Conservation (phyloP, 2,113 vertebrate species). For the Petroica traversi region DNA sequence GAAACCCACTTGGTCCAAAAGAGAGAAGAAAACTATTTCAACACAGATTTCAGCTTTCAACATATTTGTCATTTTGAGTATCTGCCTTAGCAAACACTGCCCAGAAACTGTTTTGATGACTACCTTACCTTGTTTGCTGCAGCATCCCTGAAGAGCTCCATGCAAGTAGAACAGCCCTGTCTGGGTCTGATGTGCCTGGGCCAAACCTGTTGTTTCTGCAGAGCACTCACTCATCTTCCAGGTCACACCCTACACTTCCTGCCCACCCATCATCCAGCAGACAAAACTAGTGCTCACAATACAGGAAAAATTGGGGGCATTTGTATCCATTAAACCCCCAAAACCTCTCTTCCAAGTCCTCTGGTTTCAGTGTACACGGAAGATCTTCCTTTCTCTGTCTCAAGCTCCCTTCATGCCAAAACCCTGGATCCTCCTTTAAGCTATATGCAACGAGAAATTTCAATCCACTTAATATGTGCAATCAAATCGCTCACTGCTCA, state of each 20-base stretch:
- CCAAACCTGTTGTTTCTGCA: background rate
- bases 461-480: background rate
- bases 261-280: background rate
- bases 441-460: background rate
- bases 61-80: slow-evolving; percentile 14
- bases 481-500: background rate
- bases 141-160: background rate
- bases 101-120: background rate
- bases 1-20: background rate
- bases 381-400: background rate
- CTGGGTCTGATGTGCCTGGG: fast-evolving
- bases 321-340: background rate
- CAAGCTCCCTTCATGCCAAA: slow-evolving; percentile 1
- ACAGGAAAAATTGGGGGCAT: background rate
- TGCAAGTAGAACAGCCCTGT: fast-evolving
- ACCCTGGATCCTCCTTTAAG: background rate
- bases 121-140: background rate
- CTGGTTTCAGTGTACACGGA: background rate
- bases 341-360: background rate
- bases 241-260: background rate
- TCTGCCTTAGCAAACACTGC: background rate
- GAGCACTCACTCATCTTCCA: background rate
- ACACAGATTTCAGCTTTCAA: slow-evolving; percentile 16
- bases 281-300: background rate
- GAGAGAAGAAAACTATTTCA: background rate